These are phyloP conservation scores for Lates japonicus DNA, from an alignment of 2,797 vertebrate genomes.

Conservation along the genomic window DNA sequence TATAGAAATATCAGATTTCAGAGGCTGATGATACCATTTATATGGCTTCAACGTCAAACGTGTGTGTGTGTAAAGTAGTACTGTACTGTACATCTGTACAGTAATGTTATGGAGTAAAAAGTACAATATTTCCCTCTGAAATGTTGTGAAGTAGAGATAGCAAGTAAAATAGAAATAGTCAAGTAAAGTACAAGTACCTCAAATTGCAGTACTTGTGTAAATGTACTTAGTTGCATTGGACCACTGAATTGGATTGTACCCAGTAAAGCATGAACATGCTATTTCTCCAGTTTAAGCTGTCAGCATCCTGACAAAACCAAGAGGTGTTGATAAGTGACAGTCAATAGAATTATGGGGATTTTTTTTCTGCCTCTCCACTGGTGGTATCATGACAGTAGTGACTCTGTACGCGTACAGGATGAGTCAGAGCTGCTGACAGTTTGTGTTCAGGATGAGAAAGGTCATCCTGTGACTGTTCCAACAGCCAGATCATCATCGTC, in stretches of 20 bases:
- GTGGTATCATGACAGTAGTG: conserved; percentile 20
- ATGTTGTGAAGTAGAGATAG: neutral
- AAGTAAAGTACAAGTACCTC: neutral
- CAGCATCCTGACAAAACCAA: neutral
- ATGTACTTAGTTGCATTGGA: neutral
- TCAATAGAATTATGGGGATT: neutral
- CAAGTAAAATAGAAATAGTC: neutral
- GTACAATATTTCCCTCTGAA: neutral
- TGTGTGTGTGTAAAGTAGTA: no score
- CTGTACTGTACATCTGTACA: neutral
- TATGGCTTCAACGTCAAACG: neutral
- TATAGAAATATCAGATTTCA: neutral
- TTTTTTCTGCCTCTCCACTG: conserved; percentile 5
- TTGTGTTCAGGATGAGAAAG: conserved; percentile 38
- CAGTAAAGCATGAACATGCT: neutral
- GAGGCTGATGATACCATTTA: neutral
- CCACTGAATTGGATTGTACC: no score
- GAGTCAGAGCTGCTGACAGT: conserved; percentile 61
- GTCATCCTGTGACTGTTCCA: conserved; percentile 45
- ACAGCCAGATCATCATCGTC: conserved; percentile 36
- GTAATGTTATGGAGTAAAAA: neutral
- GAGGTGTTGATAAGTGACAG: neutral
- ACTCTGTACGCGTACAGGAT: conserved; percentile 17
- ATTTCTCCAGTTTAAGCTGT: neutral
- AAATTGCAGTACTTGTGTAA: neutral